Base-by-base conservation (phyloP, 2,888 invertebrate genomes). In the Ichneumon xanthorius region DNA sequence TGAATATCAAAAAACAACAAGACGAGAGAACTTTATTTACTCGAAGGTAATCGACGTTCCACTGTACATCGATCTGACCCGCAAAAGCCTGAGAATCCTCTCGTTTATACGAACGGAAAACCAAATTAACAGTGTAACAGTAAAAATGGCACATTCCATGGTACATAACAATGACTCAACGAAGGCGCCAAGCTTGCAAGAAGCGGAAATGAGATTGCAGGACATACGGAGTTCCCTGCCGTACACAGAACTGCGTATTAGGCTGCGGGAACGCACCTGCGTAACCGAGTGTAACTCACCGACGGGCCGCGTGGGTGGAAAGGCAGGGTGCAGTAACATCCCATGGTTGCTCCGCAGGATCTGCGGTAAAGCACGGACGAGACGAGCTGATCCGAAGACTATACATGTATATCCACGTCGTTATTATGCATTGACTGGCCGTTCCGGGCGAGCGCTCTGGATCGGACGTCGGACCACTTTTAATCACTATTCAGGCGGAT, bases 401-500 rank as follows among this genome's bases (percentile, higher is more conserved):
- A 68, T 63, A 58, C 65, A 63, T 26, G 14, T 61, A 55, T 72
- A 73, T 75, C 61, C 53, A 65, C 84, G 78, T 85, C 84, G 86
- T 89, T 88, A 89, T 89, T 86, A 87, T 84, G 86, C 87, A 87
- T 87, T 87, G 84, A 80, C 84, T 84, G 86, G 81, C 81, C 86
- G 61, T 80, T 84, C 82, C 45, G 76, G 11, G 67, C 67, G 79
- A 83, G 85, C 88, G 68, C 73, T 80, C 85, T 84, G 81, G 87
- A 85, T 87, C 86, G 87, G 85, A 84, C 89, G 82, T 83, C 88
- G 71, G 88, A 88, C 86, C 89, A 88, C 88, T 91, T 91, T 91
- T 91, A 91, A 91, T 91, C 91, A 91, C 90, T 83, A 87, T 90
- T 89, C 89, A 88, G 87, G 85, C 88, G 88, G 86, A 89, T 89